Evolutionary conservation across 1,140 invertebrate species (phyloP).

Genomic region (Colletes gigas): DNA sequence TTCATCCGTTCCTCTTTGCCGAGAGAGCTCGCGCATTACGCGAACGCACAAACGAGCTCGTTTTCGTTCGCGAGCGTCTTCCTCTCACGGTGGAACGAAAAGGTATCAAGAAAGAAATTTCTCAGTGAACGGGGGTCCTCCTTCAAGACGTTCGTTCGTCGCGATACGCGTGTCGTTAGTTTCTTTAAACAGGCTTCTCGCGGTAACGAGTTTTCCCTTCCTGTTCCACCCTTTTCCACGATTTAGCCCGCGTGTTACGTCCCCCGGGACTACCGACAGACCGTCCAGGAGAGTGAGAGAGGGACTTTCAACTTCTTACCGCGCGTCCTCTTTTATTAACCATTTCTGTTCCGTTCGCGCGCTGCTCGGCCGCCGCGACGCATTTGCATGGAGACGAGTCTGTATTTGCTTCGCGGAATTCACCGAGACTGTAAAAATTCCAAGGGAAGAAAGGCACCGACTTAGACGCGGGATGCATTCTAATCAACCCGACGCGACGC

Average conservation of each 20-base stretch:
- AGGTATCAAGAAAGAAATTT: constrained; percentile 2
- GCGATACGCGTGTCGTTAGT: neutral
- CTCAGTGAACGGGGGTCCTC: neutral
- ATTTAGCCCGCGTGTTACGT: constrained; percentile 33
- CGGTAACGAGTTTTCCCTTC: constrained; percentile 29
- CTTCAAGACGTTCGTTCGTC: too few species aligned
- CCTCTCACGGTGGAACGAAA: too few species aligned
- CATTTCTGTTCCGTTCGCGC: constrained; percentile 29
- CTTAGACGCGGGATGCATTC: constrained; percentile 2
- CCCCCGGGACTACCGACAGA: constrained; percentile 9
- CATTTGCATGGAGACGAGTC: constrained; percentile 59
- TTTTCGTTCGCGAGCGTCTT: neutral
- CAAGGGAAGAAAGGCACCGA: neutral
- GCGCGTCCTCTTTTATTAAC: constrained; percentile 36
- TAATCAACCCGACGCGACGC: neutral
- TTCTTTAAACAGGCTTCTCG: constrained; percentile 21
- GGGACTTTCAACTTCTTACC: constrained; percentile 1
- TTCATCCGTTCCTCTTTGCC: constrained; percentile 1
- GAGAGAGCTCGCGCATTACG: neutral
- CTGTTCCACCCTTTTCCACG: constrained; percentile 15
- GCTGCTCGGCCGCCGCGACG: neutral
- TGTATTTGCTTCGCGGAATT: constrained; percentile 28
- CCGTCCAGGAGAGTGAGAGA: neutral
- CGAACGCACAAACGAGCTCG: neutral
- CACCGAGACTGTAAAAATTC: constrained; percentile 14